Evolutionary conservation across 2,888 invertebrate genomes (phyloP), one percentile per base, ranked within the genome.

Genomic region (Nudaria mundana): DNA sequence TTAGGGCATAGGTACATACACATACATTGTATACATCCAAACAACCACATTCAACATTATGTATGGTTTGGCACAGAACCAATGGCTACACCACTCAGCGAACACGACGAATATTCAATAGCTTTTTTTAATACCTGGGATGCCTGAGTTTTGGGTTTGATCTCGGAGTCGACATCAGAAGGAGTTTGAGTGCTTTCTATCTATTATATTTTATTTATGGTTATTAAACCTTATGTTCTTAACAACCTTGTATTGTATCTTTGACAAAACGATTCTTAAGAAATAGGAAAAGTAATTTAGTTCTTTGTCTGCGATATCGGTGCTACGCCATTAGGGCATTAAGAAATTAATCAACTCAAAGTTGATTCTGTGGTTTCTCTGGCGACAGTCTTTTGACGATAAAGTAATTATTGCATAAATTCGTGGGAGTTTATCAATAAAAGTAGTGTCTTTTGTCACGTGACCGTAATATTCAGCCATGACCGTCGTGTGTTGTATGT

Each of bases 301-400:
- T 82, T 82, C 82, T 81, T 84, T 83, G 80, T 80, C 71, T 67
- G 81, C 79, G 79, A 78, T 85, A 83, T 81, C 76, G 78, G 71
- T 48, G 51, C 48, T 46, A 63, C 59, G 72, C 74, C 78, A 63
- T 54, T 71, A n/a, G 75, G 84, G 68, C 73, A 72, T 66, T 68
- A 66, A 66, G 78, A 76, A 86, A 86, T 85, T 87, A 84, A 86
- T 86, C 81, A 83, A 77, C 76, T 65, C 71, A 85, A 84, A 84
- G 84, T 80, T 81, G 82, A 87, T 86, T 85, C 83, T 79, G 66
- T 71, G 70, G 67, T 76, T 75, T 75, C 77, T 74, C 72, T 71
- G 68, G 69, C 67, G 62, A 61, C 63, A 69, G 66, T 71, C 66
- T 72, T 75, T 74, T 63, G 60, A 70, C 49, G 65, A 66, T 63